These are phyloP conservation scores for Epirrita christyi DNA, from an alignment of 2,888 invertebrate species.

Conservation along the genomic window DNA sequence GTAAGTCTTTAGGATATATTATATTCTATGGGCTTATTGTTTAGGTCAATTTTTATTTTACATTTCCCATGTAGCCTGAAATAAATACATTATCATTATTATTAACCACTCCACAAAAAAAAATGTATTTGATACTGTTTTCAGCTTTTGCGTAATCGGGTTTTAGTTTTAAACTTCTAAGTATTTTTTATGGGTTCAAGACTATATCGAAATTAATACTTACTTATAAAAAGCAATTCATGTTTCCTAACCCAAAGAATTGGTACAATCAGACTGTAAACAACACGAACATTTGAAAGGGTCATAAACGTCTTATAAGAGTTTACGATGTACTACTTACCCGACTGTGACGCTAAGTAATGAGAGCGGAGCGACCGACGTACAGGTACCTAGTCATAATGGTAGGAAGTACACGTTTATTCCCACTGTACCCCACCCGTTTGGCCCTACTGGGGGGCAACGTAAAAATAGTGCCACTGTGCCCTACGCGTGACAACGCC, in stretches of 20 bases:
- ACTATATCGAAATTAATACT: not conserved
- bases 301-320: conserved; percentile 26
- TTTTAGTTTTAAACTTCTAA: no score
- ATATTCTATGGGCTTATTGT: no score
- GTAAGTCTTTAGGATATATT: no score
- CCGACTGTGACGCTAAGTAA: conserved; percentile 20
- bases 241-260: not conserved
- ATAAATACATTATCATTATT: no score
- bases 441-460: not conserved
- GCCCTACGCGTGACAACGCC: not conserved
- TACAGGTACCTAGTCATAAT: not conserved
- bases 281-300: conserved; percentile 21
- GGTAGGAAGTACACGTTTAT: not conserved
- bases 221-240: not conserved
- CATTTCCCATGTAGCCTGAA: no score
- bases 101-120: no score
- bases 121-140: no score
- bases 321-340: conserved; percentile 17
- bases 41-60: no score
- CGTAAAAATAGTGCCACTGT: not conserved
- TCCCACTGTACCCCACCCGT: no score
- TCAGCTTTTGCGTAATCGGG: no score
- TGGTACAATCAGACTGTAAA: conserved; percentile 14
- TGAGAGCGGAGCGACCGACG: conserved; percentile 15
- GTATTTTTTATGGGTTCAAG: no score